Conservation (phyloP, 2,797 vertebrate genomes). For the Sebastiscus tertius region DNA sequence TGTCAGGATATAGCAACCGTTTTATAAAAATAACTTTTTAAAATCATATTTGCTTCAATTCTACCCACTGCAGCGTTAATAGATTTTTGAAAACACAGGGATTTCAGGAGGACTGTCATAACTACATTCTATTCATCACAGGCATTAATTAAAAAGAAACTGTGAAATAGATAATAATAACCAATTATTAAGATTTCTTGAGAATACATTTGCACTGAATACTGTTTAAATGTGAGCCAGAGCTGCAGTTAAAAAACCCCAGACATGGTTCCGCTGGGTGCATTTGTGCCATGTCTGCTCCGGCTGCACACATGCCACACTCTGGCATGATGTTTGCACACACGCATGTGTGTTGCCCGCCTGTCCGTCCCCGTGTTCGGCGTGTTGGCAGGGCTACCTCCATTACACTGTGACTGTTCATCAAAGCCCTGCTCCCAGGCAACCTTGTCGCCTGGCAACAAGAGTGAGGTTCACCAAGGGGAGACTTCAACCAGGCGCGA, state of each 20-base stretch:
- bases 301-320: background rate
- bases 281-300: background rate
- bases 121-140: conserved; percentile 8
- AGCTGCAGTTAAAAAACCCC: background rate
- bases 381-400: conserved; percentile 56
- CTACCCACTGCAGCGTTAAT: background rate
- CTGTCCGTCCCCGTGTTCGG: conserved; percentile 38
- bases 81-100: conserved; percentile 11
- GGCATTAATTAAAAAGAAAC: background rate
- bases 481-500: conserved; percentile 58
- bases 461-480: conserved; percentile 62
- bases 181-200: background rate
- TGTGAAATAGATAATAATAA: background rate
- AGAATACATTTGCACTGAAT: background rate
- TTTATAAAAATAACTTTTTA: no score
- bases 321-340: conserved; percentile 4
- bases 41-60: no score
- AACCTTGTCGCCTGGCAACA: conserved; percentile 85
- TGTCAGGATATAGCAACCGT: no score
- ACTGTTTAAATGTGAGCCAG: background rate
- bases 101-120: background rate
- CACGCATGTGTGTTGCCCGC: conserved; percentile 36
- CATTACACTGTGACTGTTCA: conserved; percentile 74
- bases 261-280: background rate
- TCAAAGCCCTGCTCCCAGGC: conserved; percentile 80